phyloP scores from a whole-genome alignment of 2,888 invertebrate species.

The Ochlodes sylvanus region DNA sequence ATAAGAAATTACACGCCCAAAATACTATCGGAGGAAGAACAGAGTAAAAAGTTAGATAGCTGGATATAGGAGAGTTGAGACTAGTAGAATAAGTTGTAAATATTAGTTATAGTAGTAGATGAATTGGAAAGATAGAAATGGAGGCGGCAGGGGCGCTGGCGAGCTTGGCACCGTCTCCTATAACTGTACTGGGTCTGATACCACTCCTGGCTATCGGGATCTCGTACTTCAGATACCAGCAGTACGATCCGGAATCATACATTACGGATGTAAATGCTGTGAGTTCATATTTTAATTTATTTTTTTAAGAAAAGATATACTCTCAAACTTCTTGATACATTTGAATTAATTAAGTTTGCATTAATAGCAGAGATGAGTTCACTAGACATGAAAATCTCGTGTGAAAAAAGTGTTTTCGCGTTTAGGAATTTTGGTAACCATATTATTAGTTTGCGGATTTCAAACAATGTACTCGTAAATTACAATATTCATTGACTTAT shows the following conservation, averaged over 20 bases:
- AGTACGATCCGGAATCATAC: conserved; percentile 92
- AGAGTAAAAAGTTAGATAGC: conserved; percentile 83
- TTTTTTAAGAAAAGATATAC: not conserved
- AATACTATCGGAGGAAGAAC: conserved; percentile 86
- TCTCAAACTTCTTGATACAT: too few species aligned
- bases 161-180: conserved; percentile 86
- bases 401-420: too few species aligned
- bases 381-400: too few species aligned
- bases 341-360: too few species aligned
- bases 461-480: too few species aligned
- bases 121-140: conserved; percentile 68
- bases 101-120: conserved; percentile 76
- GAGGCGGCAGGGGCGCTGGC: conserved; percentile 82
- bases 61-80: conserved; percentile 86
- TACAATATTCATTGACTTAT: too few species aligned
- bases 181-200: conserved; percentile 89
- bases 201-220: conserved; percentile 93
- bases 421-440: too few species aligned
- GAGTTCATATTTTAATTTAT: conserved; percentile 60
- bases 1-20: conserved; percentile 90
- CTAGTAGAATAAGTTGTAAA: conserved; percentile 79
- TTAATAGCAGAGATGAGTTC: too few species aligned
- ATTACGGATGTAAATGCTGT: conserved; percentile 89
- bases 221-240: conserved; percentile 92
- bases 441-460: too few species aligned